These are phyloP conservation scores for Clostera curtula DNA, from an alignment of 2,888 invertebrate genomes.

Conservation along the genomic window DNA sequence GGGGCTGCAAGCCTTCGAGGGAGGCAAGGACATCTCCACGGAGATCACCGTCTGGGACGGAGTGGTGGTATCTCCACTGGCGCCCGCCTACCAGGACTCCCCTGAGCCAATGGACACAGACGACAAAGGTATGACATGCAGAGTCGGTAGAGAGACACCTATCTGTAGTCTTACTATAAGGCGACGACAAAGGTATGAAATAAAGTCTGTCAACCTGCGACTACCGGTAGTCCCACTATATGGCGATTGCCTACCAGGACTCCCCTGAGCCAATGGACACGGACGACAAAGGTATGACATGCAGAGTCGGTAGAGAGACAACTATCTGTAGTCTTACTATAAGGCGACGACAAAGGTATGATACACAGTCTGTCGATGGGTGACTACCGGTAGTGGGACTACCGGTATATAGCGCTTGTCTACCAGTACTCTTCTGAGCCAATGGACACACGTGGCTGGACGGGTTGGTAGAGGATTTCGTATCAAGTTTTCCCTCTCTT, in stretches of 20 bases:
- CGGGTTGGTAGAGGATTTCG: no score
- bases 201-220: background rate
- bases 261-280: conserved; percentile 79
- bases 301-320: background rate
- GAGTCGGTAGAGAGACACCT: background rate
- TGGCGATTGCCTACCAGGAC: conserved; percentile 92
- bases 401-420: conserved; percentile 82
- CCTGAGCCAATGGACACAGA: conserved; percentile 77
- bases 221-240: background rate
- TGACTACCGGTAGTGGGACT: background rate
- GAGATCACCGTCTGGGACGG: conserved; percentile 98
- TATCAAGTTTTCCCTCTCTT: background rate
- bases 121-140: conserved; percentile 45
- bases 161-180: background rate
- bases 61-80: conserved; percentile 95
- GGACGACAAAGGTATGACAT: conserved; percentile 52
- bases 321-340: background rate
- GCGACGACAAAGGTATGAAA: background rate
- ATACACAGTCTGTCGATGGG: background rate
- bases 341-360: background rate
- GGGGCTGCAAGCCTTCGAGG: conserved; percentile 75
- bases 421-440: conserved; percentile 85
- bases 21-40: conserved; percentile 79
- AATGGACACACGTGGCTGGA: conserved; percentile 67
- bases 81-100: conserved; percentile 89